Base-by-base conservation (phyloP, 37 sponge, comb jelly and placozoan genomes). In the Oscarella lobularis region DNA sequence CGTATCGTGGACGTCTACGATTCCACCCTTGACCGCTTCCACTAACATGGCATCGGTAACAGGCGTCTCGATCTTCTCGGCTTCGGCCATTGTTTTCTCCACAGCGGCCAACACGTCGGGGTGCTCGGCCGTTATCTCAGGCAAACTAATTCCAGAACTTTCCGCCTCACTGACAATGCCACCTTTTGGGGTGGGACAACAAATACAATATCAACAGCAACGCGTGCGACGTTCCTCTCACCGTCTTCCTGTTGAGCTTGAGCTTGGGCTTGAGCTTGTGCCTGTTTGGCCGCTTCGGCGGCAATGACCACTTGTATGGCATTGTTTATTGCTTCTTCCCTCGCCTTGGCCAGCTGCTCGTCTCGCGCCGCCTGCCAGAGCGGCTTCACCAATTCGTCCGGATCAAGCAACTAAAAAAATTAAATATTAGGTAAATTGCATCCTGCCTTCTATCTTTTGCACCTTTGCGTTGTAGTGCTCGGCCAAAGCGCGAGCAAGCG, bases 381-480 rank as follows among this genome's bases (percentile, higher is more conserved):
- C 27, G 91, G 90, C 32, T 38, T 36, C 2, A 86, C 82, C 72
- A 90, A 66, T 32, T 82, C 79, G 0, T 76, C 67, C 48, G 83
- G 48, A 73, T 84, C 75, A 2, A 89, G n/a, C 6, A 89, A 78
- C 85, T 84, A 38, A 30, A 33, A 33, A 75, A 74, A 74, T 65
- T 36, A 3, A 2, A 33, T 36, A 78, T 37, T 71, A 34, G 40
- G 4, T 34, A 3, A 1, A 0, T 0, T 74, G 29, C 1, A 0
- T 34, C 65, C 31, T 37, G 1, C 36, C 40, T 6, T 1, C 9
- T 29, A 0, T 3, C 35, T 38, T 20, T 3, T 72, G 73, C 9
- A 90, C 94, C 74, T 72, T 81, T 27, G 97, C 94, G 65, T 87
- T 72, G 41, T 88, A 93, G 31, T 97, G 68, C 39, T 86, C 75